A percentile compares a stretch with the other conserved stretches of the same genome.
phyloP scores from a whole-genome alignment of 2,113 vertebrate genomes.

The Ibidorhyncha struthersii region DNA sequence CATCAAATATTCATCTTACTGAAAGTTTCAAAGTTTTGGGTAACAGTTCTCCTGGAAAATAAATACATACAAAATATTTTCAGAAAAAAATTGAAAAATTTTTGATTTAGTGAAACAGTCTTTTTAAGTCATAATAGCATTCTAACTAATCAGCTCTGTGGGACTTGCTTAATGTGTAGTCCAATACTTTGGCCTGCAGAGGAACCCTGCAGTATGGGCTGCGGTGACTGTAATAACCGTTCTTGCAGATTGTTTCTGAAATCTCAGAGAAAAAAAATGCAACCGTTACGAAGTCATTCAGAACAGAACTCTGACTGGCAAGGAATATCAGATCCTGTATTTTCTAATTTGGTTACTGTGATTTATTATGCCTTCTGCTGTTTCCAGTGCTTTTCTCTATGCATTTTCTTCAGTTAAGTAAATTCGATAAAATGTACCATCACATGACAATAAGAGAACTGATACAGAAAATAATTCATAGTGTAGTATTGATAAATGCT shows the following conservation, averaged over 20 bases:
- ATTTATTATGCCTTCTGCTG: constrained; percentile 6
- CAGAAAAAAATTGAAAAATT: accelerated
- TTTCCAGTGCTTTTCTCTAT: background rate
- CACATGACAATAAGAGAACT: constrained; percentile 29
- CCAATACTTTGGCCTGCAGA: background rate
- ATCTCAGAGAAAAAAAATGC: background rate
- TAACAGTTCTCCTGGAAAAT: background rate
- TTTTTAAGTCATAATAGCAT: background rate
- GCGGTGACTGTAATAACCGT: background rate
- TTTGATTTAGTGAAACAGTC: background rate
- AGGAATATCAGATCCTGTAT: background rate
- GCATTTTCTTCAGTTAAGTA: background rate
- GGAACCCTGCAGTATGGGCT: background rate
- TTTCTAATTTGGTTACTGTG: background rate
- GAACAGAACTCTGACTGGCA: background rate
- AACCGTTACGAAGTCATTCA: background rate
- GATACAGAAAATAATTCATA: constrained; percentile 43
- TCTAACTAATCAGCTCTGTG: background rate
- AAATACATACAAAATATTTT: background rate
- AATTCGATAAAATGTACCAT: constrained; percentile 32
- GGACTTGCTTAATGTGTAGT: background rate
- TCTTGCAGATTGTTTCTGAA: background rate
- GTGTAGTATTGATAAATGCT: constrained; percentile 58
- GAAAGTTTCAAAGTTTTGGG: background rate
- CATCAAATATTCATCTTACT: background rate